Evolutionary conservation across 2,888 invertebrate species (phyloP).

Genomic region (Serripes groenlandicus): DNA sequence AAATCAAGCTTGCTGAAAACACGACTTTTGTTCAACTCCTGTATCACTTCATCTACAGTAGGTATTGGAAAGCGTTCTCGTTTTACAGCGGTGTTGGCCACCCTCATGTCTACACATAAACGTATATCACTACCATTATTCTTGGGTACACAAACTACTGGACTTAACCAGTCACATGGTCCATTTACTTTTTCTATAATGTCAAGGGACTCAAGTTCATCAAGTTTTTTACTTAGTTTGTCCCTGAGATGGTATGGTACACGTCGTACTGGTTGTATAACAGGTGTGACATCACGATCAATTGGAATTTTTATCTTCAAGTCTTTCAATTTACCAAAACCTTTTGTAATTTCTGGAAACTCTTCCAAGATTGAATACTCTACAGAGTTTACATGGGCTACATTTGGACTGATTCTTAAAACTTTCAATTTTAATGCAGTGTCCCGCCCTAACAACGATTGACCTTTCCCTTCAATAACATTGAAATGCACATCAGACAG

Average conservation of each 20-base stretch:
- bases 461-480: slow-evolving; percentile 9
- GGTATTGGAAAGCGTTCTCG: slow-evolving; percentile 49
- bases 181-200: slow-evolving; percentile 71
- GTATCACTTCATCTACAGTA: slow-evolving; percentile 40
- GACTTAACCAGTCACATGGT: slow-evolving; percentile 66
- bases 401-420: background rate
- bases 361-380: background rate
- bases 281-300: slow-evolving; percentile 42
- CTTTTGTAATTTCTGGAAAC: slow-evolving; percentile 16
- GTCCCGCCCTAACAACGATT: background rate
- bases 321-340: slow-evolving; percentile 53
- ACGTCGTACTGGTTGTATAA: slow-evolving; percentile 35
- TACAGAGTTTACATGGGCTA: background rate
- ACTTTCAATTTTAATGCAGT: slow-evolving; percentile 14
- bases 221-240: slow-evolving; percentile 60
- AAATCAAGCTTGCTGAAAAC: slow-evolving; percentile 69
- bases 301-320: slow-evolving; percentile 35
- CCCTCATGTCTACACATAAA: slow-evolving; percentile 52
- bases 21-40: slow-evolving; percentile 38
- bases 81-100: slow-evolving; percentile 41
- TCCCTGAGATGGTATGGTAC: slow-evolving; percentile 42
- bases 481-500: background rate
- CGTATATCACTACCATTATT: slow-evolving; percentile 26
- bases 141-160: slow-evolving; percentile 67
- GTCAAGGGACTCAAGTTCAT: slow-evolving; percentile 48